These are phyloP conservation scores for Diplodus sargus DNA, from an alignment of 2,797 vertebrate genomes.

Conservation along the genomic window DNA sequence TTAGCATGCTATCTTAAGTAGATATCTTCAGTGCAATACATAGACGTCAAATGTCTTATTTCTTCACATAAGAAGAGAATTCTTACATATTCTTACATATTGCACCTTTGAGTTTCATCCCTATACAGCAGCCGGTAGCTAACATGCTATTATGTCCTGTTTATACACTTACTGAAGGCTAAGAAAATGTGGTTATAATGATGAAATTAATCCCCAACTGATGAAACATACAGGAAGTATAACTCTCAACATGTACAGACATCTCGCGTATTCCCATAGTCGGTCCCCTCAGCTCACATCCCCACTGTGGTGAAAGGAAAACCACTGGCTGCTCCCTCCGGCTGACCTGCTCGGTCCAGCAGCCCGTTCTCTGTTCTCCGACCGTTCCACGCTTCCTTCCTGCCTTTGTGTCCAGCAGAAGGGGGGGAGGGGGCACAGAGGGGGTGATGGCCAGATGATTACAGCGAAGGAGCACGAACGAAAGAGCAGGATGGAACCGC, in stretches of 20 bases:
- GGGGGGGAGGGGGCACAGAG: constrained; percentile 7
- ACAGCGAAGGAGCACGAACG: constrained; percentile 60
- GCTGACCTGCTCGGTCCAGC: constrained; percentile 57
- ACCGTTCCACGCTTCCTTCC: constrained; percentile 79
- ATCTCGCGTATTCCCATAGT: constrained; percentile 11
- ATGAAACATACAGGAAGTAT: not conserved
- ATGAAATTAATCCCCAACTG: not conserved
- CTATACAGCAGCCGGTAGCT: not conserved
- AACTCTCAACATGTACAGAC: not conserved
- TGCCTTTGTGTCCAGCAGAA: constrained; percentile 79
- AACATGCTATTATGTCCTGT: not conserved
- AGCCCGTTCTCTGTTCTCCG: constrained; percentile 55
- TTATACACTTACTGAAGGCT: not conserved
- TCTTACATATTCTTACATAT: too few species aligned
- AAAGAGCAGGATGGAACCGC: constrained; percentile 71
- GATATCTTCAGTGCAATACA: too few species aligned
- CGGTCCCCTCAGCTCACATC: constrained; percentile 26
- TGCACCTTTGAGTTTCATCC: not conserved
- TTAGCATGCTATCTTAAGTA: too few species aligned
- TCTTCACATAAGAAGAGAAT: too few species aligned
- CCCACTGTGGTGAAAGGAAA: constrained; percentile 63
- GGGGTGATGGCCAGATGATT: constrained; percentile 69
- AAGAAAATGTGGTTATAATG: not conserved
- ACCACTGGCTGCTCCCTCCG: constrained; percentile 64
- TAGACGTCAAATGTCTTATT: too few species aligned